Evolutionary conservation across 30 jellyfish, hydroid and myxozoan species (phyloP).

Genomic region (Haliclystus octoradiatus): DNA sequence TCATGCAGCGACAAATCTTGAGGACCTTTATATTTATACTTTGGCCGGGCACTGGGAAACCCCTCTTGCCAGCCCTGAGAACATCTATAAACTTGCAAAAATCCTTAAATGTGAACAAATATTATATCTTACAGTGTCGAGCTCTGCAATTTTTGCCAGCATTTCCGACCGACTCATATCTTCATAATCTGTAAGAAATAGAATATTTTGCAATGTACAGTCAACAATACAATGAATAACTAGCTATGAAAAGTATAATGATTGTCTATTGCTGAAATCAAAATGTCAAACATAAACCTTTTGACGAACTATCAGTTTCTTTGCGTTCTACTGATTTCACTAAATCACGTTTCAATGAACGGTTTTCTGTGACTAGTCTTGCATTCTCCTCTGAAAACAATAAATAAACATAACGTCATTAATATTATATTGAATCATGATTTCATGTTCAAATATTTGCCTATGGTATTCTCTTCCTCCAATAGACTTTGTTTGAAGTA

Average conservation of each 20-base stretch:
- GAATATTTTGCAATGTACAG: not conserved
- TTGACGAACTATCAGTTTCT: not conserved
- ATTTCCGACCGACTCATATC: slow-evolving; percentile 84
- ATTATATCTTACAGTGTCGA: slow-evolving; percentile 54
- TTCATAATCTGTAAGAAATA: slow-evolving; percentile 50
- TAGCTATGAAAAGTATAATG: not conserved
- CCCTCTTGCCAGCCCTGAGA: too few relatives aligned
- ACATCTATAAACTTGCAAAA: too few relatives aligned
- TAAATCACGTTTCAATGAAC: slow-evolving; percentile 60
- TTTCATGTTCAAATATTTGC: too few relatives aligned
- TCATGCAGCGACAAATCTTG: too few relatives aligned
- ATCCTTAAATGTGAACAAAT: too few relatives aligned
- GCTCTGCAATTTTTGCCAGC: slow-evolving; percentile 59
- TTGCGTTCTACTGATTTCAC: slow-evolving; percentile 45
- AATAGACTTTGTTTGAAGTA: too few relatives aligned
- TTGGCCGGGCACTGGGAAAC: too few relatives aligned
- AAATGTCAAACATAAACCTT: not conserved
- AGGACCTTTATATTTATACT: too few relatives aligned
- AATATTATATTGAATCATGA: too few relatives aligned
- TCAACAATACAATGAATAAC: not conserved
- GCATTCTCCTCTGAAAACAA: slow-evolving; percentile 59
- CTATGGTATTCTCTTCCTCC: too few relatives aligned
- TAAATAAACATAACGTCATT: not conserved
- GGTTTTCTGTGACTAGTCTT: slow-evolving; percentile 50
- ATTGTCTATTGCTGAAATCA: not conserved